phyloP scores from a whole-genome alignment of 2,888 invertebrate species.

The Tetrapedia diversipes region DNA sequence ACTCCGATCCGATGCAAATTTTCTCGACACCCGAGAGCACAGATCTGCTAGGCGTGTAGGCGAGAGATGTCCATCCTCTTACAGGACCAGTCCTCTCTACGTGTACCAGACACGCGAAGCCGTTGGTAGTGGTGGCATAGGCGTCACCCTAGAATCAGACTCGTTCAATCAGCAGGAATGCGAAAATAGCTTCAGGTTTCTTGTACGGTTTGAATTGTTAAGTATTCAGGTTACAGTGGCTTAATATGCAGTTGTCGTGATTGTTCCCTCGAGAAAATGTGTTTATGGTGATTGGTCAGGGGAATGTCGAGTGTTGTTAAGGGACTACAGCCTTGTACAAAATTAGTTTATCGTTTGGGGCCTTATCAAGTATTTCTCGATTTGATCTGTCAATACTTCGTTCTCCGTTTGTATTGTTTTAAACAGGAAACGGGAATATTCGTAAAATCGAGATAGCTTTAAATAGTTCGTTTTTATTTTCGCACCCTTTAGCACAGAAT shows the following conservation, averaged over 20 bases:
- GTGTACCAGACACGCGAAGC: constrained; percentile 39
- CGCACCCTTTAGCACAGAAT: too few relatives aligned
- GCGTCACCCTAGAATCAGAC: constrained; percentile 48
- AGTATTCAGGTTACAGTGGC: background rate
- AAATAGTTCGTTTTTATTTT: too few relatives aligned
- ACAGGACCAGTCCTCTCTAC: constrained; percentile 69
- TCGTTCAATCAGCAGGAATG: constrained; percentile 19
- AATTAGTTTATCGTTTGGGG: background rate
- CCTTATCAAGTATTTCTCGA: too few relatives aligned
- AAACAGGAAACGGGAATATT: too few relatives aligned
- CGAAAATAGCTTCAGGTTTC: constrained; percentile 14
- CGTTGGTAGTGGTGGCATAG: constrained; percentile 51
- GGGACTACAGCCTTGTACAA: background rate
- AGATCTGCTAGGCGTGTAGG: constrained; percentile 72
- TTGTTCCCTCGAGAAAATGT: background rate
- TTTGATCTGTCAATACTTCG: too few relatives aligned
- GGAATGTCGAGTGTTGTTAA: background rate
- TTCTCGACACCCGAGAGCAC: constrained; percentile 67
- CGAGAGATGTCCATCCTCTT: constrained; percentile 76
- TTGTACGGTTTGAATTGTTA: background rate
- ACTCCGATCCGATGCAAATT: constrained; percentile 74
- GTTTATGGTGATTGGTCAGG: background rate
- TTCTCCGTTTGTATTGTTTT: too few relatives aligned
- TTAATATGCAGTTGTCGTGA: background rate
- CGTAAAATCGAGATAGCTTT: too few relatives aligned